A percentile compares a stretch with the other conserved stretches of the same genome.
Evolutionary conservation across 2,797 vertebrate species (phyloP).

Genomic region (Lacerta agilis): DNA sequence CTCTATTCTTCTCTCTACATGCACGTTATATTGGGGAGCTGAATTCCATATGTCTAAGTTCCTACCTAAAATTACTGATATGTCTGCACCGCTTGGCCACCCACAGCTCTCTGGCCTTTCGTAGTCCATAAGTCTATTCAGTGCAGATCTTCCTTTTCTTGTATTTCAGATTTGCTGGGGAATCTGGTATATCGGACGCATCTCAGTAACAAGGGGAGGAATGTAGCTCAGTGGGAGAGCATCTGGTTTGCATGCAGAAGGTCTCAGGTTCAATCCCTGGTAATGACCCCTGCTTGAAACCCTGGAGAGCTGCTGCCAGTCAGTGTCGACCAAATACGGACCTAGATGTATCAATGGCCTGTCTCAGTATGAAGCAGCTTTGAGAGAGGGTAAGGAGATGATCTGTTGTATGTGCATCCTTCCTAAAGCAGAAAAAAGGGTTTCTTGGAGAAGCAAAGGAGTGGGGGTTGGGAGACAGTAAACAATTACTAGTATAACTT

Average conservation of each 20-base stretch:
- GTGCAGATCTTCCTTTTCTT: slow-evolving; percentile 3
- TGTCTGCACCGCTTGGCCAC: background rate
- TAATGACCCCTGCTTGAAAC: too few relatives aligned
- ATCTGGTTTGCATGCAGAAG: too few relatives aligned
- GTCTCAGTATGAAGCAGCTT: too few relatives aligned
- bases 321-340: too few relatives aligned
- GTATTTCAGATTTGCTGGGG: slow-evolving; percentile 11
- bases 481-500: background rate
- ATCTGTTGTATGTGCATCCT: background rate
- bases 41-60: slow-evolving; percentile 48
- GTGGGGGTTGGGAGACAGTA: background rate
- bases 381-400: too few relatives aligned
- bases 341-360: too few relatives aligned
- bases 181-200: slow-evolving; percentile 21
- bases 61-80: slow-evolving; percentile 47
- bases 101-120: background rate
- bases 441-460: too few relatives aligned
- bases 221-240: background rate
- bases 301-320: too few relatives aligned
- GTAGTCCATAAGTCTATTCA: slow-evolving; percentile 4
- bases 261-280: too few relatives aligned
- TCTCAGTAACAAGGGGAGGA: background rate
- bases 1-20: background rate
- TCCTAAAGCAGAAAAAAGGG: background rate
- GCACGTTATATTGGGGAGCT: slow-evolving; percentile 6